Conservation (phyloP, 2,797 vertebrate species). For the Pelodytes ibericus region DNA sequence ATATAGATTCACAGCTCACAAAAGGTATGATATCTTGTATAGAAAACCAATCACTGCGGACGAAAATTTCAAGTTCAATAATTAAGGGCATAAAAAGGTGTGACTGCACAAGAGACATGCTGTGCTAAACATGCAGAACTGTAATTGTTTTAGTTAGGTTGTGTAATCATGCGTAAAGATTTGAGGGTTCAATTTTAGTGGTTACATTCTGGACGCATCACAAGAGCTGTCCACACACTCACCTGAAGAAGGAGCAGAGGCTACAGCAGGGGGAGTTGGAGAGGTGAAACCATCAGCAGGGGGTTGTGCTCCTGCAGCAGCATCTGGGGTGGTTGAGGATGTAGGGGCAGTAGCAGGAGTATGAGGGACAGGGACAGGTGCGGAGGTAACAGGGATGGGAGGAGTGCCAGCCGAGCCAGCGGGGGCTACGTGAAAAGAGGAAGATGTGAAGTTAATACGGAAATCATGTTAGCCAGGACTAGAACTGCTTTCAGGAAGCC, state of each 20-base stretch:
- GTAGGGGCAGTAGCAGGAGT: slow-evolving; percentile 71
- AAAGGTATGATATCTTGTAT: too few relatives aligned
- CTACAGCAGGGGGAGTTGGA: slow-evolving; percentile 86
- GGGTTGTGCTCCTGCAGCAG: slow-evolving; percentile 82
- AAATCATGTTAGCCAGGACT: slow-evolving; percentile 67
- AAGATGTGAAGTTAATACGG: slow-evolving; percentile 75
- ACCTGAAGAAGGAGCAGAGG: slow-evolving; percentile 87
- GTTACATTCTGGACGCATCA: slow-evolving; percentile 3
- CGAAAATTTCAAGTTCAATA: not conserved
- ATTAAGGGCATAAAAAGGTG: not conserved
- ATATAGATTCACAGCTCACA: too few relatives aligned
- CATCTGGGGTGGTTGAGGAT: slow-evolving; percentile 71
- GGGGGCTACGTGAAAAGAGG: slow-evolving; percentile 75
- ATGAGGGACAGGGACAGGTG: slow-evolving; percentile 71
- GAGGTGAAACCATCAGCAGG: slow-evolving; percentile 91
- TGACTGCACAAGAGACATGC: not conserved
- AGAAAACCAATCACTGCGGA: too few relatives aligned
- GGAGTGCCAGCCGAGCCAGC: slow-evolving; percentile 75
- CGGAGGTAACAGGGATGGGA: slow-evolving; percentile 81
- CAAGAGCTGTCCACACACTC: slow-evolving; percentile 72
- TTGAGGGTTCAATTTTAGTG: slow-evolving; percentile 1
- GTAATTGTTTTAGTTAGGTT: not conserved
- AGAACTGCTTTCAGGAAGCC: slow-evolving; percentile 66
- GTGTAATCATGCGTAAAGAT: slow-evolving; percentile 2
- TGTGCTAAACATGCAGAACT: slow-evolving; percentile 18